Conservation (phyloP, 2,113 vertebrate genomes). For the Atlantisia rogersi region DNA sequence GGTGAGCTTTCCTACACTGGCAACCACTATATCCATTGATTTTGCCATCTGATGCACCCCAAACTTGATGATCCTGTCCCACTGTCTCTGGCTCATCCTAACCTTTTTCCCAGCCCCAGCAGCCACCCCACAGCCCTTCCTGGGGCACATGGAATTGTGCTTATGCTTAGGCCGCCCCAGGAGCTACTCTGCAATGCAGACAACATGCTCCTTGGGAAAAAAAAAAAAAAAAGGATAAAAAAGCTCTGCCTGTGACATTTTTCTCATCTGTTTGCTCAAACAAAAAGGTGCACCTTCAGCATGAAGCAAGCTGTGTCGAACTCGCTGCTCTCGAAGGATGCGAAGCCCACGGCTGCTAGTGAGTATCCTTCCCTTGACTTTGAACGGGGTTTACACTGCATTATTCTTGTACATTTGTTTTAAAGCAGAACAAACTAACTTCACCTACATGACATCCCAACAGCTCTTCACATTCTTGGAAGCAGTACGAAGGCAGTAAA, state of each 20-base stretch:
- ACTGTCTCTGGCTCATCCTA: neutral
- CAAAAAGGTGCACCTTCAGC: neutral
- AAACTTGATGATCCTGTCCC: accelerated
- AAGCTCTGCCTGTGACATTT: neutral
- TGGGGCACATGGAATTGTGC: neutral
- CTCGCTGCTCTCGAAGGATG: neutral
- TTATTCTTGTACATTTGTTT: conserved; percentile 20
- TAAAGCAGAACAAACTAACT: conserved; percentile 44
- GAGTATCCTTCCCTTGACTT: neutral
- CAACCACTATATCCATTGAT: neutral
- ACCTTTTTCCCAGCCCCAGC: neutral
- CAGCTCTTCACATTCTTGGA: conserved; percentile 49
- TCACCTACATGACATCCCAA: conserved; percentile 57
- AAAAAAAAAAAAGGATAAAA: neutral
- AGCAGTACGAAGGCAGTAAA: conserved; percentile 52
- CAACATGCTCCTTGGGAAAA: neutral
- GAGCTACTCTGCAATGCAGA: neutral
- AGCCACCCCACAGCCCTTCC: neutral
- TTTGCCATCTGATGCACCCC: neutral
- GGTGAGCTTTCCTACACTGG: neutral
- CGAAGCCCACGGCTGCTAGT: neutral
- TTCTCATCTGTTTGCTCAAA: neutral
- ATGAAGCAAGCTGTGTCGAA: accelerated
- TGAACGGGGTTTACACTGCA: neutral
- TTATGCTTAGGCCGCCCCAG: neutral